Conservation (phyloP, 2,888 invertebrate genomes). For the Drosophila mercatorum region DNA sequence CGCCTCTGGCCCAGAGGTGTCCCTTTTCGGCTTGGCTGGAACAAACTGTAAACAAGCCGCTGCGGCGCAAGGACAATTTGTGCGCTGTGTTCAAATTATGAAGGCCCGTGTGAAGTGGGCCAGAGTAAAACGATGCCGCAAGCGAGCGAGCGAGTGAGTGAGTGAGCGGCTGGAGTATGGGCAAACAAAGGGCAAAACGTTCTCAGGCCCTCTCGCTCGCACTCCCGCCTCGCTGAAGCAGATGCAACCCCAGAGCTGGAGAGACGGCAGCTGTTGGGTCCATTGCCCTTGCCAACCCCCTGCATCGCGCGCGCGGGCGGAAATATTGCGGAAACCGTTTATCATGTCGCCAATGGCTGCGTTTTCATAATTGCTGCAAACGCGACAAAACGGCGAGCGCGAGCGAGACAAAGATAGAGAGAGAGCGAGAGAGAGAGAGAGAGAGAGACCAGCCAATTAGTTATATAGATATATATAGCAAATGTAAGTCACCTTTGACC, state of each 20-base stretch:
- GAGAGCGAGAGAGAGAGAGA: neutral
- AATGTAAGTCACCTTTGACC: conserved; percentile 34
- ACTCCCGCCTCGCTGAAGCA: conserved; percentile 1
- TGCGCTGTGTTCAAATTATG: conserved; percentile 60
- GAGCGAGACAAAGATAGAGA: neutral
- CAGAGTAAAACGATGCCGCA: conserved; percentile 50
- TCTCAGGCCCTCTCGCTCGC: neutral
- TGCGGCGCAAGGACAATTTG: conserved; percentile 58
- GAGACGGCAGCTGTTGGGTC: conserved; percentile 51
- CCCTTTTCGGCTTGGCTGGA: conserved; percentile 20
- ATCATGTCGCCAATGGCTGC: conserved; percentile 80
- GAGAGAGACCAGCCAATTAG: conserved; percentile 22
- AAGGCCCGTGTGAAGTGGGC: conserved; percentile 61
- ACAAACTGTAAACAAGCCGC: conserved; percentile 56
- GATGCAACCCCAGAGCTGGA: conserved; percentile 40
- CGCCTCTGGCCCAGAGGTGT: neutral
- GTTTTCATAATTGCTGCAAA: conserved; percentile 76
- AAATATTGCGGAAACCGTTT: conserved; percentile 81
- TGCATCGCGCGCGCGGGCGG: conserved; percentile 40
- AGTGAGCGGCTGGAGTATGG: neutral
- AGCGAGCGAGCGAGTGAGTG: conserved; percentile 1
- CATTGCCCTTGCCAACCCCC: conserved; percentile 56
- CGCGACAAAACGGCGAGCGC: conserved; percentile 20
- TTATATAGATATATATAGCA: conserved; percentile 4
- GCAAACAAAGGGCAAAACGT: conserved; percentile 20